A percentile compares a stretch with the other conserved stretches of the same genome.
phyloP scores from a whole-genome alignment of 35 echinoderm and acorn worm genomes.

The Nesometra sesokonis region DNA sequence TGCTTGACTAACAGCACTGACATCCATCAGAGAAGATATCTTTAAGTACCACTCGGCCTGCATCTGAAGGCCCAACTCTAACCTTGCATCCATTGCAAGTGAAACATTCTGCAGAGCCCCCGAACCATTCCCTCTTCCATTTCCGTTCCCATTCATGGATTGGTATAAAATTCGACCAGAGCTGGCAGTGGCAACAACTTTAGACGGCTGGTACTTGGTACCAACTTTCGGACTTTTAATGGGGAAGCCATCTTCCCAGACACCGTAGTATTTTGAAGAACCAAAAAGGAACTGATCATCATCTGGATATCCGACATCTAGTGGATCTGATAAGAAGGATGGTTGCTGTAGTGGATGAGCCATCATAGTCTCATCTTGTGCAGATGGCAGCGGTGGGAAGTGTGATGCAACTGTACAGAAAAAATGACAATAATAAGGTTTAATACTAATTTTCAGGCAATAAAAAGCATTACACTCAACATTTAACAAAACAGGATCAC shows the following conservation, averaged over 20 bases:
- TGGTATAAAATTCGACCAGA: background rate
- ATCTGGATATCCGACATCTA: background rate
- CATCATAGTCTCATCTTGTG: background rate
- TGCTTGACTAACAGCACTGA: constrained; percentile 62
- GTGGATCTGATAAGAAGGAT: background rate
- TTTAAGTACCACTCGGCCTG: constrained; percentile 90
- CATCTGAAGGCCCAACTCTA: constrained; percentile 88
- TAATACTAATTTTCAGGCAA: too few species aligned
- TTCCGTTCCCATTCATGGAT: background rate
- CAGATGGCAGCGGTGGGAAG: background rate
- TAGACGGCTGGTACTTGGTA: too few species aligned
- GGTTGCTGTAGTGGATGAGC: background rate
- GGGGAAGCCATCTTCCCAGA: background rate
- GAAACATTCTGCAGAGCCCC: constrained; percentile 50
- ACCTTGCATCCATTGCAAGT: constrained; percentile 79
- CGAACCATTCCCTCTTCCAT: background rate
- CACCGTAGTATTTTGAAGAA: background rate
- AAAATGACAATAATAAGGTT: too few species aligned
- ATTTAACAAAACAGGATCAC: too few species aligned
- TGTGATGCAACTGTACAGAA: background rate
- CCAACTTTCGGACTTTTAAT: background rate
- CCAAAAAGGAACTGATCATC: background rate
- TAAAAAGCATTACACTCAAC: too few species aligned
- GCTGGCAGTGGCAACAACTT: background rate
- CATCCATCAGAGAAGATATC: constrained; percentile 64